phyloP scores from a whole-genome alignment of 2,888 invertebrate genomes.

The Strigamia transsilvanica region DNA sequence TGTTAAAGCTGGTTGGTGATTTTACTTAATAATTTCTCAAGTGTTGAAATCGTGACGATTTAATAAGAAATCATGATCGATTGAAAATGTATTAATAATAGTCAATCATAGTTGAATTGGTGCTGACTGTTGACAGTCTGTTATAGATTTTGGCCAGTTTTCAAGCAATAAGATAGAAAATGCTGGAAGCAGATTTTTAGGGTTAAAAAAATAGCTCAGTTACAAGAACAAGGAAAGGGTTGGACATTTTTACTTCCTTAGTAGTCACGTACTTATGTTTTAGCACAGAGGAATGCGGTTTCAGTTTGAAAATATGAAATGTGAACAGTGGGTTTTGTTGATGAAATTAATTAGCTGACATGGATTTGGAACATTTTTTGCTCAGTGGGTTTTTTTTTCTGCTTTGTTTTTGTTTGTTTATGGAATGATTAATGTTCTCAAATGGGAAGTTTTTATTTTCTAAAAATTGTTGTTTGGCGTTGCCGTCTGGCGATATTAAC shows the following conservation, averaged over 20 bases:
- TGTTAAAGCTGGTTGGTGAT: neutral
- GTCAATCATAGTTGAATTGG: neutral
- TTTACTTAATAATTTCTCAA: neutral
- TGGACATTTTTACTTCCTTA: slow-evolving; percentile 23
- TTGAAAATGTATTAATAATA: neutral
- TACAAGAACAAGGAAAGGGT: slow-evolving; percentile 25
- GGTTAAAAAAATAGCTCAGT: slow-evolving; percentile 1
- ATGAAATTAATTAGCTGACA: no score
- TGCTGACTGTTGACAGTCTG: slow-evolving; percentile 3
- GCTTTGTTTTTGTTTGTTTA: no score
- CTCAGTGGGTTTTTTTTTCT: neutral
- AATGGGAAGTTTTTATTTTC: neutral
- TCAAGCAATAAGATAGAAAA: neutral
- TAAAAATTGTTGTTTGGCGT: neutral
- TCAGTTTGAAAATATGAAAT: no score
- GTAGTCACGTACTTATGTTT: neutral
- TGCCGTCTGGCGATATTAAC: neutral
- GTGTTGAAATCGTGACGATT: no score
- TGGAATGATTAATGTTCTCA: neutral
- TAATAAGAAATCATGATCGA: neutral
- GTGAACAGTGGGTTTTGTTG: no score
- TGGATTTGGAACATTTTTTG: neutral
- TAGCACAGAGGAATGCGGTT: no score
- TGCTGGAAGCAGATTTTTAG: neutral
- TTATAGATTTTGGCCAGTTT: slow-evolving; percentile 17